These are phyloP conservation scores for Cavia porcellus DNA, from an alignment of 2,113 vertebrate genomes.

Conservation along the genomic window DNA sequence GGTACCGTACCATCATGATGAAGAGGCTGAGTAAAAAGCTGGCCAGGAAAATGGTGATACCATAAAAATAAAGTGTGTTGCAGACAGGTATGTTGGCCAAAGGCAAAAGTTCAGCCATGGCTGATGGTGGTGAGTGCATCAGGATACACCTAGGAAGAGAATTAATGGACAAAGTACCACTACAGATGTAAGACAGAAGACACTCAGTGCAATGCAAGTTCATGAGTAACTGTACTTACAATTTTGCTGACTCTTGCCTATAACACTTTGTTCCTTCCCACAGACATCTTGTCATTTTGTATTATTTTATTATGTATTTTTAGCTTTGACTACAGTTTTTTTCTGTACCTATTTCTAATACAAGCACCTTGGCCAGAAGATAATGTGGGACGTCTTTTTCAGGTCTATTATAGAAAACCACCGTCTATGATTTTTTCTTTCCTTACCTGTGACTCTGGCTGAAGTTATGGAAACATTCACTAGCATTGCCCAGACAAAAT, in stretches of 20 bases:
- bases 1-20: constrained; percentile 89
- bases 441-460: constrained; percentile 92
- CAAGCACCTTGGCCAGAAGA: constrained; percentile 11
- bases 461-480: constrained; percentile 91
- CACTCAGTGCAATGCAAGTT: neutral
- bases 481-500: constrained; percentile 89
- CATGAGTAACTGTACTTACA: neutral
- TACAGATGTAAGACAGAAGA: constrained; percentile 17
- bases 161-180: neutral
- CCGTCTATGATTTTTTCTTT: neutral
- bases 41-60: constrained; percentile 89
- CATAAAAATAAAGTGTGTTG: constrained; percentile 86
- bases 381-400: neutral
- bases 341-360: neutral
- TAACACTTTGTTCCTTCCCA: constrained; percentile 30
- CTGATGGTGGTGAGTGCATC: constrained; percentile 88
- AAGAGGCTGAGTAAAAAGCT: constrained; percentile 91
- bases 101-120: constrained; percentile 56
- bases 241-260: constrained; percentile 21
- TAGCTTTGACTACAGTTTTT: neutral
- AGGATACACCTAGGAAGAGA: constrained; percentile 90
- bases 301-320: neutral
- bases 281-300: neutral
- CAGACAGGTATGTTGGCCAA: constrained; percentile 83
- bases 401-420: constrained; percentile 7